phyloP scores from a whole-genome alignment of 2,113 vertebrate species.

The Prolemur simus region DNA sequence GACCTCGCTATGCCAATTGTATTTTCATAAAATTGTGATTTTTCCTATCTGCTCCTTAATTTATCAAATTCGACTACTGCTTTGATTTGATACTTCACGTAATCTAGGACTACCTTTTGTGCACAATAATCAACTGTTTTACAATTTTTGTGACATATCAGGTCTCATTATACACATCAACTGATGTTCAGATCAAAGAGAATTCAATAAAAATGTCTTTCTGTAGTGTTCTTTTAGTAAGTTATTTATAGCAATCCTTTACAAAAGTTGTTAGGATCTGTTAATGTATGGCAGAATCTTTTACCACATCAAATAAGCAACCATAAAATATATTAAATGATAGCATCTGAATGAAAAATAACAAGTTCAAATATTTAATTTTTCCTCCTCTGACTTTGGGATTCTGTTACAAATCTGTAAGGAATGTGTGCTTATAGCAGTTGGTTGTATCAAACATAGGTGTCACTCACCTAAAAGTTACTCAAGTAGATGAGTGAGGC shows the following conservation, averaged over 20 bases:
- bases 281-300: neutral
- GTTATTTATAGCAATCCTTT: conserved; percentile 27
- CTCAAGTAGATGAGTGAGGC: neutral
- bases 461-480: conserved; percentile 1
- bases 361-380: neutral
- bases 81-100: neutral
- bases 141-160: neutral
- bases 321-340: conserved; percentile 13
- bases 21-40: conserved; percentile 30
- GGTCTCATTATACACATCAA: neutral
- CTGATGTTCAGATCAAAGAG: neutral
- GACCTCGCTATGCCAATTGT: neutral
- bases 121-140: neutral
- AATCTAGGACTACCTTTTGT: neutral
- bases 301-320: neutral
- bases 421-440: neutral
- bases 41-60: conserved; percentile 10
- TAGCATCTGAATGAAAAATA: neutral
- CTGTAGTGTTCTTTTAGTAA: neutral
- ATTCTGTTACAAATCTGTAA: neutral
- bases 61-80: neutral
- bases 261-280: conserved; percentile 24
- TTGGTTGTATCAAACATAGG: neutral
- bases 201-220: conserved; percentile 20
- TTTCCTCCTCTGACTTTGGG: neutral